Evolutionary conservation across 1,140 invertebrate species (phyloP), one percentile per base, ranked within the genome.

Genomic region (Halictus rubicundus): DNA sequence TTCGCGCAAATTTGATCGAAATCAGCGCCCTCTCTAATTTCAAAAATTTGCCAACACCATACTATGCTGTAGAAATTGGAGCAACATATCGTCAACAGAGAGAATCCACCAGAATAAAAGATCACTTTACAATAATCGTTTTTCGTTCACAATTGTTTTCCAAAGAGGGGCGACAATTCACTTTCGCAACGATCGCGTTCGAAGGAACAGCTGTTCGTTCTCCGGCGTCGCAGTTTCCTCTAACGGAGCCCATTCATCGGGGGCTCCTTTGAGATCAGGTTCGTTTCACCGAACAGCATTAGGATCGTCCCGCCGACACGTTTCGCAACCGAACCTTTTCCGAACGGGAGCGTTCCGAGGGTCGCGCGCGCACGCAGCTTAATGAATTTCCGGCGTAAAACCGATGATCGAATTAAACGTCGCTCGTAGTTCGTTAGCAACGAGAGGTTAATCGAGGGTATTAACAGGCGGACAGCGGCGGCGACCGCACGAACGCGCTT

Each of bases 331-430:
- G 54, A 3, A 6, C 57, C 9, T 10, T 10, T 12, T 25, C 12
- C 57, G 9, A 25, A 6, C 23, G 23, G n/a, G n/a, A 10, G 23
- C 57, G 12, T 59, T 12, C n/a, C 4, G 5, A 23, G 57, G 0
- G 57, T 23, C 57, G 57, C 23, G 57, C 21, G 8, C 54, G 3
- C 54, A n/a, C 54, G 21, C 54, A n/a, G 61, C 52, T 25, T 57
- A 72, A 78, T 46, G 46, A 63, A 78, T 78, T 69, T 78, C 39
- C n/a, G 39, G 19, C 2, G 76, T n/a, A 71, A 64, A 78, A 78
- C 69, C 49, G 69, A 72, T 42, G 69, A 78, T 78, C 76, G 69
- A 72, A 78, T 78, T 72, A 78, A 78, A 57, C 69, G 68, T 72
- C 32, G 69, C 69, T 78, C 23, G 21, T 42, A 46, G 76, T n/a